Percentiles rank a stretch among this genome's conserved stretches.
Conservation (phyloP, 2,888 invertebrate species). For the Camptogramma bilineatum region DNA sequence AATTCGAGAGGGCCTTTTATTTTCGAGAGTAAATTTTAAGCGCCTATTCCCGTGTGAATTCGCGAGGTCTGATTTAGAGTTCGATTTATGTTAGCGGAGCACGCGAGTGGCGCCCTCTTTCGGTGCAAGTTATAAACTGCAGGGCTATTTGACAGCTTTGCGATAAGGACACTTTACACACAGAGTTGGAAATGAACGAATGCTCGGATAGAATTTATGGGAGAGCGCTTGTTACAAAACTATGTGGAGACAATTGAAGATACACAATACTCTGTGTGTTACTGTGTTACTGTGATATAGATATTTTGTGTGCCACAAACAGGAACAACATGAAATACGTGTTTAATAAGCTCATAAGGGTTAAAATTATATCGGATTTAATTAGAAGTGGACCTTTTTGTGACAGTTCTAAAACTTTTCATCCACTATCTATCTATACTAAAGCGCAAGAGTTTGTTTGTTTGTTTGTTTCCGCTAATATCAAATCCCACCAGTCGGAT, state of each 20-base stretch:
- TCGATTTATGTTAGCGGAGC: slow-evolving; percentile 73
- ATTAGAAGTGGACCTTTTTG: no score
- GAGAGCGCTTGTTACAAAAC: not conserved
- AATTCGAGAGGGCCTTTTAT: slow-evolving; percentile 31
- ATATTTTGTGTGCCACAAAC: not conserved
- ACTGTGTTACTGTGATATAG: not conserved
- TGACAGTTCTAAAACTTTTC: no score
- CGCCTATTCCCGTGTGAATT: slow-evolving; percentile 66
- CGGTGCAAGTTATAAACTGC: slow-evolving; percentile 40
- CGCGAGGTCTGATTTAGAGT: slow-evolving; percentile 71
- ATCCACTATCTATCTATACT: no score
- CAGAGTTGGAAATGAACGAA: slow-evolving; percentile 1
- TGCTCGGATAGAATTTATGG: not conserved
- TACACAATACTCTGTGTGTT: not conserved
- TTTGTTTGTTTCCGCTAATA: no score
- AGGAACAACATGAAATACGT: no score
- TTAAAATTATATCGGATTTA: no score
- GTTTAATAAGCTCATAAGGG: no score
- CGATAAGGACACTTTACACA: slow-evolving; percentile 7
- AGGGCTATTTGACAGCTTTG: slow-evolving; percentile 3
- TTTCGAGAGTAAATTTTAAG: slow-evolving; percentile 69
- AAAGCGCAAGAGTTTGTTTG: no score
- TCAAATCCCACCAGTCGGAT: no score
- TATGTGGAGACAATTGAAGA: not conserved
- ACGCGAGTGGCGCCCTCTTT: slow-evolving; percentile 56